Conservation (phyloP, 1,140 invertebrate species). For the Calliopsis andreniformis region DNA sequence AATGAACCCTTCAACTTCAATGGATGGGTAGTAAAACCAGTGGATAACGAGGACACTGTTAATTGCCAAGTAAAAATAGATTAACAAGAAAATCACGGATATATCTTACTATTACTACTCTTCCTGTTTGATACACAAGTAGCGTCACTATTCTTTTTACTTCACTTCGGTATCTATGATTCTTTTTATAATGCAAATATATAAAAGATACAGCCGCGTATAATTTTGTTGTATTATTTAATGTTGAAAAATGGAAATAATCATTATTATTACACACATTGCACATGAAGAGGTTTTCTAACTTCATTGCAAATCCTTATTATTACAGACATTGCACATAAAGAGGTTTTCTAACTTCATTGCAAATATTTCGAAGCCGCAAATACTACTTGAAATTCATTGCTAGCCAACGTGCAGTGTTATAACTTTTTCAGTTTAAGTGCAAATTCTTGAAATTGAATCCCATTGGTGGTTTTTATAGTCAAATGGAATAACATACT, state of each 20-base stretch:
- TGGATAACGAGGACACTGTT: background rate
- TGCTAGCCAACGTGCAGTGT: background rate
- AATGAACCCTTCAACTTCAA: background rate
- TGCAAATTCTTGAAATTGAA: conserved; percentile 16
- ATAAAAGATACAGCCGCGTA: no score
- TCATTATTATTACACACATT: background rate
- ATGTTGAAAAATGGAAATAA: no score
- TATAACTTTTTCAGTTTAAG: conserved; percentile 29
- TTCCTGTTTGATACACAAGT: no score
- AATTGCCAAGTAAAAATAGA: background rate
- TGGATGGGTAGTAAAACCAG: background rate
- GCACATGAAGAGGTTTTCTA: background rate
- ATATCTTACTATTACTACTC: no score
- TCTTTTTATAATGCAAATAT: no score
- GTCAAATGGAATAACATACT: conserved; percentile 4
- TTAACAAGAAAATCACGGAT: no score
- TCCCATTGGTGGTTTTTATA: background rate
- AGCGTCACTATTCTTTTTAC: no score
- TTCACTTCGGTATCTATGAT: no score
- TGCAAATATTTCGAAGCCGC: background rate
- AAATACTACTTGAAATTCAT: background rate
- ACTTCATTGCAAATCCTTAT: background rate
- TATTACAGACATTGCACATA: background rate
- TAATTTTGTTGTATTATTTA: no score
- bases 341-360: conserved; percentile 3